These are phyloP conservation scores for Halcyon senegalensis DNA, from an alignment of 2,113 vertebrate species.

Conservation along the genomic window DNA sequence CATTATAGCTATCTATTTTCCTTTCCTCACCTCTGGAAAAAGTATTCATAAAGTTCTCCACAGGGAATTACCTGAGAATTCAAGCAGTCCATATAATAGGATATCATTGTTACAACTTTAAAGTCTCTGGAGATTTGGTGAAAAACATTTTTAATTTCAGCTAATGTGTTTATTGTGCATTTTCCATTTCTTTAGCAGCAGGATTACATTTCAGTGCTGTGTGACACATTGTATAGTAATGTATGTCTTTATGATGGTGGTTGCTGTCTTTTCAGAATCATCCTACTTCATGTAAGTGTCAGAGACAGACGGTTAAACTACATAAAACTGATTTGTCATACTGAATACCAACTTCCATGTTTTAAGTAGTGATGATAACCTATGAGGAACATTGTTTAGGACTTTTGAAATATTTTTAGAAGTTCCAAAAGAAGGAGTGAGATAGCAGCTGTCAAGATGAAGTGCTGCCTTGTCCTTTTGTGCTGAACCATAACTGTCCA, in stretches of 20 bases:
- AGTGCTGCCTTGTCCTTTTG: not conserved
- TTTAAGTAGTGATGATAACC: not conserved
- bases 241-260: slow-evolving; percentile 1
- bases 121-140: slow-evolving; percentile 36
- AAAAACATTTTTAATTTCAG: slow-evolving; percentile 62
- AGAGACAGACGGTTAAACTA: not conserved
- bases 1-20: slow-evolving; percentile 69
- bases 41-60: slow-evolving; percentile 42
- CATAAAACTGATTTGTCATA: slow-evolving; percentile 18
- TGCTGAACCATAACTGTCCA: not conserved
- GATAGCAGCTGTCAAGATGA: not conserved
- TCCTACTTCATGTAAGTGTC: not conserved
- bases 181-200: slow-evolving; percentile 32
- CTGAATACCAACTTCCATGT: not conserved
- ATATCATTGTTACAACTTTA: slow-evolving; percentile 35
- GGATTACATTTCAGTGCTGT: slow-evolving; percentile 27
- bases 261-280: slow-evolving; percentile 34
- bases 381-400: not conserved
- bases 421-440: not conserved
- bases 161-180: slow-evolving; percentile 32
- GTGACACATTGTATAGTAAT: not conserved
- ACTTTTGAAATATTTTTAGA: not conserved
- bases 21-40: slow-evolving; percentile 56
- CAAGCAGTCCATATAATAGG: slow-evolving; percentile 23
- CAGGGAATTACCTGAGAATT: slow-evolving; percentile 62